Evolutionary conservation across 1,140 invertebrate species (phyloP).

Genomic region (Drosophila saltans): DNA sequence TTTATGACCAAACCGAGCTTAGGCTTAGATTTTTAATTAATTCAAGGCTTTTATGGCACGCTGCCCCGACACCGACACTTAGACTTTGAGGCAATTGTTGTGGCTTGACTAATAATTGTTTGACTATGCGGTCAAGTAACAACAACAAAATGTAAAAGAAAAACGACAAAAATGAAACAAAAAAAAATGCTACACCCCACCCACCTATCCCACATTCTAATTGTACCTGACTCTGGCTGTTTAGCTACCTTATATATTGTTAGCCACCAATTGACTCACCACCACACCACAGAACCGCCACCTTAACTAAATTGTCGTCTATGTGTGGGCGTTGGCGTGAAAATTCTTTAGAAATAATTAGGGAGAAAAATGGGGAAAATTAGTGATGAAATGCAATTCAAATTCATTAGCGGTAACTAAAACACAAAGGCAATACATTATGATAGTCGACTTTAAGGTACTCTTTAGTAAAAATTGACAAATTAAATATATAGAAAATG

Average conservation of each 20-base stretch:
- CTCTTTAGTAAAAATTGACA: not conserved
- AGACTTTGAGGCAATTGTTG: slow-evolving; percentile 30
- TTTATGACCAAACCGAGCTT: slow-evolving; percentile 66
- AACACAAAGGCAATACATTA: not conserved
- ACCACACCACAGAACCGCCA: not conserved
- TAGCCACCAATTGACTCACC: slow-evolving; percentile 47
- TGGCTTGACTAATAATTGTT: slow-evolving; percentile 67
- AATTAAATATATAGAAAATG: no score
- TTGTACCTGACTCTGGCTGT: not conserved
- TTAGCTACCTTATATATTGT: not conserved
- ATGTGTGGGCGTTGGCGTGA: slow-evolving; percentile 72
- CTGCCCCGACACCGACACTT: slow-evolving; percentile 19
- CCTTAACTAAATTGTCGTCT: slow-evolving; percentile 34
- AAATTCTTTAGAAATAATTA: slow-evolving; percentile 67
- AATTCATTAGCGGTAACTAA: slow-evolving; percentile 59
- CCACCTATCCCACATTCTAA: not conserved
- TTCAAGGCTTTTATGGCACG: slow-evolving; percentile 72
- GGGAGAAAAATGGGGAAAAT: slow-evolving; percentile 55
- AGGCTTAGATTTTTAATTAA: slow-evolving; percentile 81
- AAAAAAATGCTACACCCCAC: slow-evolving; percentile 8
- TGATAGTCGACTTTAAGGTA: not conserved
- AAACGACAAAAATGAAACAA: slow-evolving; percentile 52
- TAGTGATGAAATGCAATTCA: slow-evolving; percentile 54
- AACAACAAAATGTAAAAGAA: slow-evolving; percentile 37
- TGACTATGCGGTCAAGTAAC: slow-evolving; percentile 56